Evolutionary conservation across 2,888 invertebrate genomes (phyloP), one percentile per base, ranked within the genome.

Genomic region (Buathra laborator): DNA sequence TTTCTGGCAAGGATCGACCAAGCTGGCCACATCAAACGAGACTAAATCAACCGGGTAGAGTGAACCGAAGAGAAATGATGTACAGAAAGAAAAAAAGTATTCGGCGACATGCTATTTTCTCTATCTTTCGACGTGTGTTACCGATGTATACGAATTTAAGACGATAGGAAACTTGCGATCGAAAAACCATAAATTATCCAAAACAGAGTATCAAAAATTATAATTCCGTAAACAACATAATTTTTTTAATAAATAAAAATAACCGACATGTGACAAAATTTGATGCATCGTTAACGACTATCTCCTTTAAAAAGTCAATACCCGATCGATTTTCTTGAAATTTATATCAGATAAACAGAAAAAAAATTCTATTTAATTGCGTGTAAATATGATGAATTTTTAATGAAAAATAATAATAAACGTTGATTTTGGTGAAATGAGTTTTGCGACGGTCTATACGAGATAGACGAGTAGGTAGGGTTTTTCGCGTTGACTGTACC

Each of bases 401-500:
- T 72, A 7, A 71, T 44, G 32, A 68, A 37, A 48, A 74, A 32
- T 9, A 10, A 59, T 12, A 66, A 44, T 56, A 66, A 67, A 56
- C 29, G 32, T n/a, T 3, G 46, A n/a, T 44, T 24, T 53, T 59
- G 32, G 24, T 16, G n/a, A 67, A 14, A 59, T 62, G 80, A 86
- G 71, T 89, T 88, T 89, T 86, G 80, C 77, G 71, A 59, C 84
- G 81, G 89, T 86, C 86, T 92, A 90, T 92, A 92, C 91, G 85
- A 79, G 81, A 76, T 81, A 67, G 75, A 78, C 78, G 67, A 78
- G 81, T 81, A 66, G 82, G 84, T 70, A 86, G 88, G 87, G 89
- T 91, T 93, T 92, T 91, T 92, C 87, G 90, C 89, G 87, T 75
- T 85, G 93, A 93, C 93, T 93, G 94, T 94, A 94, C 93, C 93